Percentiles rank a stretch among this genome's conserved stretches.
phyloP scores from a whole-genome alignment of 2,113 vertebrate species.

The Mystacornis crossleyi region DNA sequence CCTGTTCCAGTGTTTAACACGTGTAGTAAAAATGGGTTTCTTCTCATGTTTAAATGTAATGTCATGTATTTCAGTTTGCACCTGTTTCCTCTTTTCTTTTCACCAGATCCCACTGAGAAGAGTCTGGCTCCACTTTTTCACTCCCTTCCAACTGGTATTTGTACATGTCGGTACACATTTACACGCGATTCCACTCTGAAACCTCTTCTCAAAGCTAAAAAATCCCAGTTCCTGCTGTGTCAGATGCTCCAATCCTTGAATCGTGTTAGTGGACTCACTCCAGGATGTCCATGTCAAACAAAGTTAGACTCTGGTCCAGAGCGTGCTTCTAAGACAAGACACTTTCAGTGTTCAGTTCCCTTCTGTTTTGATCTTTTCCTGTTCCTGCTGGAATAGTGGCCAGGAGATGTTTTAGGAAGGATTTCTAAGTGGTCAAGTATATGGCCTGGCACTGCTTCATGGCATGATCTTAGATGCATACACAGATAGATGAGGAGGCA shows the following conservation, averaged over 20 bases:
- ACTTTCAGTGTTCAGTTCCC: not conserved
- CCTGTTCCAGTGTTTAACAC: not conserved
- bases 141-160: not conserved
- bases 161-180: not conserved
- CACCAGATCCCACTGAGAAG: not conserved
- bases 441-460: not conserved
- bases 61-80: not conserved
- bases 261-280: not conserved
- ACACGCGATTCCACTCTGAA: not conserved
- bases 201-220: not conserved
- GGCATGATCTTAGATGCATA: not conserved
- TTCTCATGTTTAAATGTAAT: not conserved
- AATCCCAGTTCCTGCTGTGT: not conserved
- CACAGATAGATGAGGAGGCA: not conserved
- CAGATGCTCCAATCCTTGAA: not conserved
- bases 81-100: not conserved
- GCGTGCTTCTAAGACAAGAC: not conserved
- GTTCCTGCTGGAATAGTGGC: not conserved
- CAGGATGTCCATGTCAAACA: not conserved
- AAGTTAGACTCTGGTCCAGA: not conserved
- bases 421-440: not conserved
- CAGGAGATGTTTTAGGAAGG: not conserved
- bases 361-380: not conserved
- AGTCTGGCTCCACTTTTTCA: not conserved
- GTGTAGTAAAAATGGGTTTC: not conserved